These are phyloP conservation scores for Tetragnatha montana DNA, from an alignment of 2,888 invertebrate genomes.

Conservation along the genomic window DNA sequence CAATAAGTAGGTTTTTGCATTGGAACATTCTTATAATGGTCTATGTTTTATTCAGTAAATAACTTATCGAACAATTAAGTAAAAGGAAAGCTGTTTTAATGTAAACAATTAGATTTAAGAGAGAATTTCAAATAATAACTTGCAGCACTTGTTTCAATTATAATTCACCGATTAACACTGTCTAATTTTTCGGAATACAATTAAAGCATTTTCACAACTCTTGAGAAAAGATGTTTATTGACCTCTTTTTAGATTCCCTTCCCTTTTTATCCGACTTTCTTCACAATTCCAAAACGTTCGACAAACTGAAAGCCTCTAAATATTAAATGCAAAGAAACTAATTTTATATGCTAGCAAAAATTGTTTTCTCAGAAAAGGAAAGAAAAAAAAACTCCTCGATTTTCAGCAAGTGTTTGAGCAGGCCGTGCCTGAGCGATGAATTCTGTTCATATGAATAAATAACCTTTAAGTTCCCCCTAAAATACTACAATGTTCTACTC, in stretches of 20 bases:
- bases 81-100: too few relatives aligned
- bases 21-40: too few relatives aligned
- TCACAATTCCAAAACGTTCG: not conserved
- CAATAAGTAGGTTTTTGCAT: too few relatives aligned
- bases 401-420: slow-evolving; percentile 32
- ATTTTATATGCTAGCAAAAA: slow-evolving; percentile 18
- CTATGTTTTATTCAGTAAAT: too few relatives aligned
- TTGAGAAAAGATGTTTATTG: not conserved
- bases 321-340: slow-evolving; percentile 1
- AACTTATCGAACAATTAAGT: too few relatives aligned
- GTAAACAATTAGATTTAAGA: too few relatives aligned
- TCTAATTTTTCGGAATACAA: not conserved
- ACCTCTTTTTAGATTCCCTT: not conserved
- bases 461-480: slow-evolving; percentile 49
- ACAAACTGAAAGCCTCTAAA: not conserved
- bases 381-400: not conserved
- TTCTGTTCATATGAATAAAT: slow-evolving; percentile 56
- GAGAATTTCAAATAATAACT: too few relatives aligned
- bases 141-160: too few relatives aligned
- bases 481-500: slow-evolving; percentile 67
- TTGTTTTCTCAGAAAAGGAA: slow-evolving; percentile 16
- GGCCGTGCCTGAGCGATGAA: slow-evolving; percentile 51
- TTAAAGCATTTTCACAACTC: not conserved
- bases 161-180: not conserved
- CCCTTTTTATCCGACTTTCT: not conserved